Conservation (phyloP, 2,888 invertebrate species). For the Meiosimyza decipiens region DNA sequence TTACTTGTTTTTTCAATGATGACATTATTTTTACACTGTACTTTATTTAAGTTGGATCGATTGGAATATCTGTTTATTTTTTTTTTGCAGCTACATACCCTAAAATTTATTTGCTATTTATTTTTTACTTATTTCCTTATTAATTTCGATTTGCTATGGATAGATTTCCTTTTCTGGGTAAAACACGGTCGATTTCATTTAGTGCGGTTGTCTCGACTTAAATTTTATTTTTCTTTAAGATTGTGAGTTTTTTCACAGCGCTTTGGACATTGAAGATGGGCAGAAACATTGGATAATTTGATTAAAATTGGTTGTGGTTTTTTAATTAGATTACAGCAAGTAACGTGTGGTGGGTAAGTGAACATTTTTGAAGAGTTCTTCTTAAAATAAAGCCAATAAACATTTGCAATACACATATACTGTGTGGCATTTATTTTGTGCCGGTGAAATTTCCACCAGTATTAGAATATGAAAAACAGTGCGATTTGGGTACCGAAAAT, state of each 20-base stretch:
- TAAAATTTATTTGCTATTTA: not conserved
- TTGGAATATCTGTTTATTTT: conserved; percentile 11
- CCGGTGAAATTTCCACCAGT: too few species aligned
- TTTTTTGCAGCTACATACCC: conserved; percentile 2
- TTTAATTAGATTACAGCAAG: conserved; percentile 4
- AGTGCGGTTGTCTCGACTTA: not conserved
- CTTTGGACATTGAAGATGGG: not conserved
- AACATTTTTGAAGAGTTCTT: too few species aligned
- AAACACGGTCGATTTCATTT: not conserved
- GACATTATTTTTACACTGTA: conserved; percentile 25
- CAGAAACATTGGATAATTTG: not conserved
- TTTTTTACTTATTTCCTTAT: conserved; percentile 7
- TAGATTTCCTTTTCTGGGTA: not conserved
- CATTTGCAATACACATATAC: too few species aligned
- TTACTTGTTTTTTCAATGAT: conserved; percentile 14
- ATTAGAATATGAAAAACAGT: too few species aligned
- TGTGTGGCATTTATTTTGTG: too few species aligned
- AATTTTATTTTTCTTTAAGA: not conserved
- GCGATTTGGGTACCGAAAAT: too few species aligned
- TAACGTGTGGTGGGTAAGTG: not conserved
- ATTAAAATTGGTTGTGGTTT: not conserved
- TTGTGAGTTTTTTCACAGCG: not conserved
- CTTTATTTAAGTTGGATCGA: conserved; percentile 23
- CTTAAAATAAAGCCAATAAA: too few species aligned
- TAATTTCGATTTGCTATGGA: not conserved